phyloP scores from a whole-genome alignment of 2,797 vertebrate genomes.

The Sebastes baramenuke region DNA sequence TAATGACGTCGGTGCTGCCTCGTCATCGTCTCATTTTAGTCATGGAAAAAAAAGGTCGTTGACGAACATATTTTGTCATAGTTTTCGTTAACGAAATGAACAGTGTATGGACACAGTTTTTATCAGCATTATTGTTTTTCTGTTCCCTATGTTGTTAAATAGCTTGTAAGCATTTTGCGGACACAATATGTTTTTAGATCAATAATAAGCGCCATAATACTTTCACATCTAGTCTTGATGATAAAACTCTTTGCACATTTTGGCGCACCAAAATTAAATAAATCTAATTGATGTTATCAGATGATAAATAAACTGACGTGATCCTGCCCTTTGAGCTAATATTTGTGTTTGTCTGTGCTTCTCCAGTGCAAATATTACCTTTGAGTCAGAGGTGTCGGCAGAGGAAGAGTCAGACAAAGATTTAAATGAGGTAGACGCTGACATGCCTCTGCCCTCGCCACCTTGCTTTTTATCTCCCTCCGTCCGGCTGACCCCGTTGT shows the following conservation, averaged over 20 bases:
- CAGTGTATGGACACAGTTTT: rapidly evolving
- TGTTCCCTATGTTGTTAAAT: neutral
- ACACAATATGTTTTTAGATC: neutral
- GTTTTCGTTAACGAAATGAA: too few species aligned
- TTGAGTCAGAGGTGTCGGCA: constrained; percentile 81
- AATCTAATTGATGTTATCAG: neutral
- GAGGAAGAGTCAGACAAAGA: constrained; percentile 83
- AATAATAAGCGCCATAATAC: rapidly evolving
- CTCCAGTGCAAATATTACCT: constrained; percentile 62
- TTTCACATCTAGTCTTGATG: neutral
- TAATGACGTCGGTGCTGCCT: too few species aligned
- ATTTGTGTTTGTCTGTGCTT: neutral
- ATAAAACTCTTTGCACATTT: neutral
- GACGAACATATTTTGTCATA: too few species aligned
- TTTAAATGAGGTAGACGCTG: constrained; percentile 85
- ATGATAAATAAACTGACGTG: neutral
- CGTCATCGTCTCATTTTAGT: too few species aligned
- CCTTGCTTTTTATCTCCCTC: constrained; percentile 76
- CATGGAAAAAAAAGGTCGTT: too few species aligned
- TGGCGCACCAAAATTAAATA: too few species aligned
- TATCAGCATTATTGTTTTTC: neutral
- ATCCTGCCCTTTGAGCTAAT: neutral
- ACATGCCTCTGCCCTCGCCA: constrained; percentile 76
- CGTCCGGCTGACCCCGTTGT: constrained; percentile 52
- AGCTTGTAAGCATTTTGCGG: neutral